These are phyloP conservation scores for Ameiurus melas DNA, from an alignment of 2,113 vertebrate species.

Conservation along the genomic window DNA sequence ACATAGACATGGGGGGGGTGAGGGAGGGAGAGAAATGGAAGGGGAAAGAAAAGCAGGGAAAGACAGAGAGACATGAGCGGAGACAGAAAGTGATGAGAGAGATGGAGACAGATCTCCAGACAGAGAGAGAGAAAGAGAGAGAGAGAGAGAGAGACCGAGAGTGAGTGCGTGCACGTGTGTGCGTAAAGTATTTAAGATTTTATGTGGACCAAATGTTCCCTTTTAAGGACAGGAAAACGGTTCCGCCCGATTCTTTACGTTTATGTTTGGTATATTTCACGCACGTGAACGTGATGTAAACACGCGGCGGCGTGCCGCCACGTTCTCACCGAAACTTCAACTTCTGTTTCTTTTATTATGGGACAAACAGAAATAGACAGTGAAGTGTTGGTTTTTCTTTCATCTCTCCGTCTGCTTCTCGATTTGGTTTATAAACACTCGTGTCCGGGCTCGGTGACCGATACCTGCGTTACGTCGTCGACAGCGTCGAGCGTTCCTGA, in stretches of 20 bases:
- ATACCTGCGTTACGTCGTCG: background rate
- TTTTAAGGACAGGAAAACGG: too few relatives aligned
- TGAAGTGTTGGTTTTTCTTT: background rate
- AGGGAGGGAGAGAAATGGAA: background rate
- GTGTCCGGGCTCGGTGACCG: background rate
- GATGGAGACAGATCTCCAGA: background rate
- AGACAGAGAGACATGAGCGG: background rate
- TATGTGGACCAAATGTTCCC: too few relatives aligned
- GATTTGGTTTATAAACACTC: background rate
- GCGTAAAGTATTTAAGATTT: background rate
- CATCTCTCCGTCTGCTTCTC: background rate
- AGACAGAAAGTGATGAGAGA: background rate
- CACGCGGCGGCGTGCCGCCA: background rate
- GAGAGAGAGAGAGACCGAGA: background rate
- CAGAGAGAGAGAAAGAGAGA: background rate
- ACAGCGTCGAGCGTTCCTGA: background rate
- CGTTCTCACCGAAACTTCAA: background rate
- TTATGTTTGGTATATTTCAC: too few relatives aligned
- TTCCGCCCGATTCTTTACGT: background rate
- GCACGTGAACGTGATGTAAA: too few relatives aligned
- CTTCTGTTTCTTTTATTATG: background rate
- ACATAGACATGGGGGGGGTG: too few relatives aligned
- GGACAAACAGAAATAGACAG: too few relatives aligned
- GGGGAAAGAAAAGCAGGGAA: background rate
- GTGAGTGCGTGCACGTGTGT: background rate